Base-by-base conservation (phyloP, 2,113 vertebrate genomes). In the Ellobius talpinus region DNA sequence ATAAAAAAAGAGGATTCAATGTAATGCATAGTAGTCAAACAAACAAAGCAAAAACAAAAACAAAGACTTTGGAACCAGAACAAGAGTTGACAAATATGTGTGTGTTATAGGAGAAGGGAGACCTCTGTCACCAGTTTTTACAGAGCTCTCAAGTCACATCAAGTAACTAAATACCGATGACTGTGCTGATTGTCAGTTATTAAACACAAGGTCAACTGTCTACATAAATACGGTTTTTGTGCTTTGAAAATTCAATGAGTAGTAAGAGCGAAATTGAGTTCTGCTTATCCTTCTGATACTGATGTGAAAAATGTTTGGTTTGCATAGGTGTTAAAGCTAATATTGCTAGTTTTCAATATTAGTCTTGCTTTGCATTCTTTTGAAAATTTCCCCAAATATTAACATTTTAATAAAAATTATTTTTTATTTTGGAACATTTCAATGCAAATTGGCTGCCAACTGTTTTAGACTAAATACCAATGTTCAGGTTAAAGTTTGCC, bases 71-170 rank as follows among this genome's bases (percentile, higher is more conserved):
- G 55, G 55, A 58, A 58, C 19, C 55, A 58, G 66, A 87, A 39
- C 45, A 91, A 86, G 65, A 96, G 63, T n/a, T 87, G 73, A 78
- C 74, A 93, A 97, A 74, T 73, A 73, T 94, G 23, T n/a, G 14
- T 47, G 12, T 89, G n/a, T 89, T 58, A n/a, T 77, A 84, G 76
- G 94, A 89, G 29, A 66, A 91, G 66, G 47, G 92, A 87, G 73
- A 4, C 2, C 61, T 89, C 87, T 47, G 73, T 96, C 84, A 91
- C 96, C 95, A 91, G 95, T 94, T 95, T 97, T 96, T 94, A 96
- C 8, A 73, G 55, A 79, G 36, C 68, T 93, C 87, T 94, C 90
- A 77, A 87, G 87, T 91, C 87, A 58, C 68, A 24, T 79, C 36
- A 95, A 93, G 93, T 91, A 58, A 58, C 55, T 58, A 21, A 58